Conservation (phyloP, 2,113 vertebrate genomes). For the Muscicapa adusta region DNA sequence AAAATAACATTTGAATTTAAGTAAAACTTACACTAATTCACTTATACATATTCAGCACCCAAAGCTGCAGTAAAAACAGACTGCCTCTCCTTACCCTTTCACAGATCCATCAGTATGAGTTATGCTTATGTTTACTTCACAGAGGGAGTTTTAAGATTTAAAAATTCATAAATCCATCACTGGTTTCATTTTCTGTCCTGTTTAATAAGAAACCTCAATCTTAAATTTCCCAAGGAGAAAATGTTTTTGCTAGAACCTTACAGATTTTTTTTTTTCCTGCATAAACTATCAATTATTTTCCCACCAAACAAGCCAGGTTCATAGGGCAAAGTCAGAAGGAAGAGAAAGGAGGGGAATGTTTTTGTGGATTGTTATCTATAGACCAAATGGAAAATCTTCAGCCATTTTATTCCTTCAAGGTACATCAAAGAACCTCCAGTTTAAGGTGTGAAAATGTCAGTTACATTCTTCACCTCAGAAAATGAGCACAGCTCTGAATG, state of each 20-base stretch:
- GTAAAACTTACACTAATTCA: neutral
- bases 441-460: neutral
- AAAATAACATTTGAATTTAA: conserved; percentile 28
- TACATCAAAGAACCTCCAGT: neutral
- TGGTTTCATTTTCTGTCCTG: neutral
- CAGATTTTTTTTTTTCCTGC: neutral
- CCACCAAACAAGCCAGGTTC: neutral
- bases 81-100: neutral
- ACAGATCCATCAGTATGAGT: neutral
- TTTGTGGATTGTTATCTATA: neutral
- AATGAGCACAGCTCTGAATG: neutral
- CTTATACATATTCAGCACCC: neutral
- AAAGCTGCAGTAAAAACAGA: neutral
- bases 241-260: neutral
- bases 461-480: neutral
- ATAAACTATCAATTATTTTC: neutral
- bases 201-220: neutral
- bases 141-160: neutral
- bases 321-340: neutral
- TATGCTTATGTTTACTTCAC: neutral
- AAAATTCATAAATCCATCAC: neutral
- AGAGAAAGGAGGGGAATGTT: neutral
- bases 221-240: neutral
- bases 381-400: neutral
- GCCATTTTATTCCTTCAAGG: conserved; percentile 18